A percentile compares a stretch with the other conserved stretches of the same genome.
phyloP scores from a whole-genome alignment of 1,140 invertebrate genomes.

The Trichomalopsis sarcophagae region DNA sequence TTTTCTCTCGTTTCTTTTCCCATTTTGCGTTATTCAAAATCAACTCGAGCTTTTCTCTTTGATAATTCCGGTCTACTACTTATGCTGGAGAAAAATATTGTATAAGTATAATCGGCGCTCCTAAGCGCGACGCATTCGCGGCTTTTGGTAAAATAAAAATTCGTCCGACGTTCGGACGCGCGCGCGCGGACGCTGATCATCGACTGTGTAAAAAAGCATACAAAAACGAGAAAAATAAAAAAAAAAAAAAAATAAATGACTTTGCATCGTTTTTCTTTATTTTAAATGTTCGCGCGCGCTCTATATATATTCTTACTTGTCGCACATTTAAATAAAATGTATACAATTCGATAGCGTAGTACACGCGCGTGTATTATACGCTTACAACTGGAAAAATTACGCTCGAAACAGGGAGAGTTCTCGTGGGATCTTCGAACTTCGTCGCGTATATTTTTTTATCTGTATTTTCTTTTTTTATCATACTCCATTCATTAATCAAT shows the following conservation, averaged over 20 bases:
- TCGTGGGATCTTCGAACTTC: conserved; percentile 46
- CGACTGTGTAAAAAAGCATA: conserved; percentile 31
- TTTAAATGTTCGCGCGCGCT: conserved; percentile 43
- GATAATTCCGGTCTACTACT: conserved; percentile 2
- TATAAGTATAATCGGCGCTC: conserved; percentile 31
- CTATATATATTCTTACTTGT: conserved; percentile 48
- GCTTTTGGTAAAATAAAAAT: conserved; percentile 47
- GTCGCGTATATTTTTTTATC: conserved; percentile 45
- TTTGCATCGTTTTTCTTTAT: conserved; percentile 39
- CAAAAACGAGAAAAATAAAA: conserved; percentile 16
- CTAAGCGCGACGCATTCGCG: conserved; percentile 41
- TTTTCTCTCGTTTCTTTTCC: not conserved
- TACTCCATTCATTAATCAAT: conserved; percentile 49
- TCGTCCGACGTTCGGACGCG: conserved; percentile 12
- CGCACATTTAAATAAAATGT: conserved; percentile 53
- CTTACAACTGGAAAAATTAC: conserved; percentile 50
- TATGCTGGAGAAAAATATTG: conserved; percentile 32
- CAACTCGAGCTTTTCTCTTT: not conserved
- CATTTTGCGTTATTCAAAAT: conserved; percentile 17
- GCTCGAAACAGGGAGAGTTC: conserved; percentile 47
- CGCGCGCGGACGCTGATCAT: conserved; percentile 18
- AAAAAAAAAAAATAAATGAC: conserved; percentile 28
- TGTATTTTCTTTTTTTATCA: conserved; percentile 51
- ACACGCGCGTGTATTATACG: conserved; percentile 38
- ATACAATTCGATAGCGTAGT: conserved; percentile 48